Evolutionary conservation across 2,888 invertebrate genomes (phyloP).

Genomic region (Neoscelio sp.): DNA sequence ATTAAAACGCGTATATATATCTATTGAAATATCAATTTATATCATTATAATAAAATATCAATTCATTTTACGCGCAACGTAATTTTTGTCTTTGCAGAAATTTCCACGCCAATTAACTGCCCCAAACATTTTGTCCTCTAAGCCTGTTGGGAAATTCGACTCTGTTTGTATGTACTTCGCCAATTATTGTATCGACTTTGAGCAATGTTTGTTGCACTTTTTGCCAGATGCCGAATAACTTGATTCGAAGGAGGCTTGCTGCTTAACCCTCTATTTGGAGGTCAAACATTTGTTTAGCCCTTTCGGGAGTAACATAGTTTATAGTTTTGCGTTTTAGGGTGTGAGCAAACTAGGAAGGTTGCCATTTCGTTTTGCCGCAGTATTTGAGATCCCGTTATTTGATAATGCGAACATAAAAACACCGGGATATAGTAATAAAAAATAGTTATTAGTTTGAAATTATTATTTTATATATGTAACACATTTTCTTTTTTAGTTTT

Average conservation of each 20-base stretch:
- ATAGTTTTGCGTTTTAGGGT: constrained; percentile 46
- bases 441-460: neutral
- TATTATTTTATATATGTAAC: constrained; percentile 2
- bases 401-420: too few species aligned
- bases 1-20: too few species aligned
- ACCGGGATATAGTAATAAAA: too few species aligned
- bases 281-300: constrained; percentile 59
- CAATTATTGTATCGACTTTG: constrained; percentile 59
- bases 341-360: constrained; percentile 23
- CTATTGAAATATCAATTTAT: too few species aligned
- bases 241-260: constrained; percentile 49
- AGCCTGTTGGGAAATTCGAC: constrained; percentile 57
- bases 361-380: constrained; percentile 45
- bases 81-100: neutral
- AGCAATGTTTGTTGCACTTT: constrained; percentile 62
- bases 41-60: too few species aligned
- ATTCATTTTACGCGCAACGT: too few species aligned
- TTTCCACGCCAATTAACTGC: constrained; percentile 30
- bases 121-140: constrained; percentile 1
- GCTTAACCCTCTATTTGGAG: constrained; percentile 61
- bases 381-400: constrained; percentile 19
- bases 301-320: constrained; percentile 52
- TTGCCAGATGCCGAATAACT: constrained; percentile 59
- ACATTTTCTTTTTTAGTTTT: too few species aligned
- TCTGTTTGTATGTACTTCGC: constrained; percentile 51